Evolutionary conservation across 2,888 invertebrate genomes (phyloP), one percentile per base, ranked within the genome.

Genomic region (Clivina fossor): DNA sequence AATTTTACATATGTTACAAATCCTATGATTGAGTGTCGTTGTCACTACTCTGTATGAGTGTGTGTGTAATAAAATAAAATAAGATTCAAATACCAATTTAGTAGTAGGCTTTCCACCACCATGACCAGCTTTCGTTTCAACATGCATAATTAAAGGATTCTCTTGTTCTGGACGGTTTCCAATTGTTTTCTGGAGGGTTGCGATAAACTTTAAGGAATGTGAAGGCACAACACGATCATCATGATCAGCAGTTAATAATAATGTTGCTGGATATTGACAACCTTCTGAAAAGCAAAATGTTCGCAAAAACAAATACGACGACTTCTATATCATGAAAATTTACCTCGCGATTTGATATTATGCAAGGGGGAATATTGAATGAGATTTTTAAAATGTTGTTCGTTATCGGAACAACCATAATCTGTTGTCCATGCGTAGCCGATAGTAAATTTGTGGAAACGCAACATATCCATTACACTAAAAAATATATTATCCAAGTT

Each of bases 201-300:
- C 96, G 57, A 92, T 88, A 75, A 89, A 93, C 77, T 99, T 99
- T 40, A 97, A 81, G 58, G 96, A 95, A 78, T 99, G 99, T 62
- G 95, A 81, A 44, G 98, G 98, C 62, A 97, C 97, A 61, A 99
- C 98, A 64, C 98, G 85, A 78, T 98, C 97, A 77, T 98, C 97
- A 76, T 98, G 97, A 79, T 98, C 97, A 15, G 93, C 97, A n/a
- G 97, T 97, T 64, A 94, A 77, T 58, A 98, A 81, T 60, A 99
- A 77, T 15, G 88, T 88, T 13, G 96, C 86, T 4, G 98, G 98
- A 80, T 96, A 98, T 74, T 94, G 85, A 7, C 72, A 71, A 4
- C 73, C 71, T 15, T 69, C 73, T 73, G 61, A n/a, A 41, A 26
- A 32, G 11, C 11, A 30, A 40, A 55, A 8, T 15, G 3, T 33